These are phyloP conservation scores for Ibidorhyncha struthersii DNA, from an alignment of 2,113 vertebrate genomes.

Conservation along the genomic window DNA sequence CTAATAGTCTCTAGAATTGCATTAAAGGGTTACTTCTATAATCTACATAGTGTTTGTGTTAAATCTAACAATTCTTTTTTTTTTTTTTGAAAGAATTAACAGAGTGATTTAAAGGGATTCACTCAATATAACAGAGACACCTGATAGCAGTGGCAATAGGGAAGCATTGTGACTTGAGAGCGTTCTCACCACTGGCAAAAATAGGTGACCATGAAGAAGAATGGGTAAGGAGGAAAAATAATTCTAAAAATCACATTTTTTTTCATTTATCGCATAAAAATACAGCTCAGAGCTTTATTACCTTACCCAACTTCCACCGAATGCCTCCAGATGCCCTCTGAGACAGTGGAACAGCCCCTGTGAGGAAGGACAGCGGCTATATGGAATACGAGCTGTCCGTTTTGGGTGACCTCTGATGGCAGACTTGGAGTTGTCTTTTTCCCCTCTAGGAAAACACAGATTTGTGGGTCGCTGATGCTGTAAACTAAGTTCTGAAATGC, in stretches of 20 bases:
- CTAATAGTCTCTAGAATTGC: neutral
- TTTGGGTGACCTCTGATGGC: neutral
- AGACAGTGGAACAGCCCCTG: neutral
- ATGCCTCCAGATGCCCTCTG: fast-evolving
- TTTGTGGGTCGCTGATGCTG: neutral
- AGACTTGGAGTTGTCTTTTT: neutral
- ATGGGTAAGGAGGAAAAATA: neutral
- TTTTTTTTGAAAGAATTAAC: neutral
- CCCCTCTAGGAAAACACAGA: neutral
- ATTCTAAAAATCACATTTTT: neutral
- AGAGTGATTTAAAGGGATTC: neutral
- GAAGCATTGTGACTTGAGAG: neutral
- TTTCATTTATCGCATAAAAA: neutral
- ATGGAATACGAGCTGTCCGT: neutral
- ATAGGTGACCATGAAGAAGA: neutral
- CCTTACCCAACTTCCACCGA: neutral
- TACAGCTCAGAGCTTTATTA: neutral
- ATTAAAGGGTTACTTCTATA: neutral
- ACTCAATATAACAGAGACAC: neutral
- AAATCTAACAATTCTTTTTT: neutral
- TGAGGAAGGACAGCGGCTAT: neutral
- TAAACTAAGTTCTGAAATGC: neutral
- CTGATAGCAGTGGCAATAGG: neutral
- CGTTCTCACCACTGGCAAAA: neutral
- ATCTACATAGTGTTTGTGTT: neutral